A percentile compares a stretch with the other conserved stretches of the same genome.
Conservation (phyloP, 2,888 invertebrate genomes). For the Noctua fimbriata region DNA sequence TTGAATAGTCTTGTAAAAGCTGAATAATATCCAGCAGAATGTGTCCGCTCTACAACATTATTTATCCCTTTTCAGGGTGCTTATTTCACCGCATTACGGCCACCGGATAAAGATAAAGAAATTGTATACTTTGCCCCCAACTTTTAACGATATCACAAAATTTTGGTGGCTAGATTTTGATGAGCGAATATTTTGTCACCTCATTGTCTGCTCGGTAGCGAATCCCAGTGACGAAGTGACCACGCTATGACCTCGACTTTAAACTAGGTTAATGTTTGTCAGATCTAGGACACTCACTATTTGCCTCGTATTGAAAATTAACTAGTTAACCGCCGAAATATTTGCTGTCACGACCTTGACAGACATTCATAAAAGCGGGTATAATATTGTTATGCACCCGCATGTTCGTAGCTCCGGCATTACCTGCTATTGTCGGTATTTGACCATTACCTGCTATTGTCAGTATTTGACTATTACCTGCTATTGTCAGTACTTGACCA, state of each 20-base stretch:
- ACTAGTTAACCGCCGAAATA: slow-evolving; percentile 69
- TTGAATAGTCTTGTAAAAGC: slow-evolving; percentile 77
- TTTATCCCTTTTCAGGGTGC: slow-evolving; percentile 60
- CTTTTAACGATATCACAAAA: slow-evolving; percentile 34
- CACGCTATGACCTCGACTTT: slow-evolving; percentile 78
- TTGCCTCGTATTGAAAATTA: slow-evolving; percentile 78
- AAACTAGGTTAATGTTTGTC: slow-evolving; percentile 87
- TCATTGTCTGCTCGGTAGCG: slow-evolving; percentile 56
- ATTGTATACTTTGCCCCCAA: slow-evolving; percentile 46
- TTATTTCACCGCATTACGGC: slow-evolving; percentile 63
- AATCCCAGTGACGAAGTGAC: slow-evolving; percentile 78
- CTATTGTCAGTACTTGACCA: slow-evolving; percentile 42
- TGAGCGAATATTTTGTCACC: slow-evolving; percentile 53
- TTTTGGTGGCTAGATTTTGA: slow-evolving; percentile 29
- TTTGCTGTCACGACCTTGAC: slow-evolving; percentile 79
- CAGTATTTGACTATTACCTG: slow-evolving; percentile 26
- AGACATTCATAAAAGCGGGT: slow-evolving; percentile 72
- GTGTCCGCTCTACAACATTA: slow-evolving; percentile 66
- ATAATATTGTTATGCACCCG: slow-evolving; percentile 71
- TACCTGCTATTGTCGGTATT: slow-evolving; percentile 61
- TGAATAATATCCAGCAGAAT: slow-evolving; percentile 70
- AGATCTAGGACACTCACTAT: slow-evolving; percentile 82
- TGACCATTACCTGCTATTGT: too few relatives aligned
- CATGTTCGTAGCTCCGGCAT: slow-evolving; percentile 58
- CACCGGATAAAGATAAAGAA: slow-evolving; percentile 57